Evolutionary conservation across 53 echinoderm and acorn worm genomes (phyloP).

Genomic region (Luidia sarsii): DNA sequence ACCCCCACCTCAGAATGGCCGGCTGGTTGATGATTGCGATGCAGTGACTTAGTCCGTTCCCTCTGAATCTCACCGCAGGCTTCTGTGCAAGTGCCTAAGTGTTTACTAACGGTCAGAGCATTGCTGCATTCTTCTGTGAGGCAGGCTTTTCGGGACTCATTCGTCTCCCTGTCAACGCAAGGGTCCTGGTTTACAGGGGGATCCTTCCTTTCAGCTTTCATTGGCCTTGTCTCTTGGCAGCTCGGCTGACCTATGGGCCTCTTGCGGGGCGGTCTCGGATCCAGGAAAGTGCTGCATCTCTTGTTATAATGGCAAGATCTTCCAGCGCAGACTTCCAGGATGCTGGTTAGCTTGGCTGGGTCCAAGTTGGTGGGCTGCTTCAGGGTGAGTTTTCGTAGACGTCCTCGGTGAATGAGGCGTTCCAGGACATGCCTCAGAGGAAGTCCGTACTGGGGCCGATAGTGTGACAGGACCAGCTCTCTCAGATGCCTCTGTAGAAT

Average conservation of each 20-base stretch:
- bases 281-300: background rate
- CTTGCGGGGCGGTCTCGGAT: background rate
- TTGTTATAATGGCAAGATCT: background rate
- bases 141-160: no score
- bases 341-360: background rate
- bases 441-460: constrained; percentile 25
- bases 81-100: no score
- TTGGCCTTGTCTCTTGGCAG: background rate
- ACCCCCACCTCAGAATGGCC: no score
- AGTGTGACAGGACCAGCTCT: constrained; percentile 39
- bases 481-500: constrained; percentile 27
- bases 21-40: no score
- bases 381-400: constrained; percentile 32
- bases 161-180: background rate
- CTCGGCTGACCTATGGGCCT: background rate
- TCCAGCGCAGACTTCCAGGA: constrained; percentile 35
- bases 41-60: no score
- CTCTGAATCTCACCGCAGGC: no score
- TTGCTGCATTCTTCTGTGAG: no score
- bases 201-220: background rate
- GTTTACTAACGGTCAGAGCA: no score
- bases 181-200: background rate
- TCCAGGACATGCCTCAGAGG: constrained; percentile 4
- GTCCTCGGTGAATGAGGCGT: constrained; percentile 5
- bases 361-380: constrained; percentile 34